These are phyloP conservation scores for Struthidea cinerea DNA, from an alignment of 2,113 vertebrate species.

Conservation along the genomic window DNA sequence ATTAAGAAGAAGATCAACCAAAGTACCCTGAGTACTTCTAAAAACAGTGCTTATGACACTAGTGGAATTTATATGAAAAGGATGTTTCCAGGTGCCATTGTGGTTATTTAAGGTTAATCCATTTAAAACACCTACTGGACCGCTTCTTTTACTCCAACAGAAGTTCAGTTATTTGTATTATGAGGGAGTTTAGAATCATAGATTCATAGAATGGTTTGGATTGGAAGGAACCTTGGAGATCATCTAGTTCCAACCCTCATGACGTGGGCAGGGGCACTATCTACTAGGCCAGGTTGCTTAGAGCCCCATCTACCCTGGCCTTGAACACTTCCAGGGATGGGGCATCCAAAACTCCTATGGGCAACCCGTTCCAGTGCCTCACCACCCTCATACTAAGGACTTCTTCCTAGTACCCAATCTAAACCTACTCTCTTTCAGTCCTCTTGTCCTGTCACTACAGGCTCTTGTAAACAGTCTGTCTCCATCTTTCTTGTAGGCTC, in stretches of 20 bases:
- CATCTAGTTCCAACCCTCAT: background rate
- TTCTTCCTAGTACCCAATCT: background rate
- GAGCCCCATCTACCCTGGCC: background rate
- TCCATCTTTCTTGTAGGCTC: background rate
- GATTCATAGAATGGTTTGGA: background rate
- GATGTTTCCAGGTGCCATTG: background rate
- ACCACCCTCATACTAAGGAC: background rate
- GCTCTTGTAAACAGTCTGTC: background rate
- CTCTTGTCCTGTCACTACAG: background rate
- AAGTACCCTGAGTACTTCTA: background rate
- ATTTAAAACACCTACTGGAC: background rate
- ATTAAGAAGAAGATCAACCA: background rate
- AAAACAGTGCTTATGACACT: background rate
- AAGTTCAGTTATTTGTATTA: background rate
- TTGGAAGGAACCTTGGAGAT: background rate
- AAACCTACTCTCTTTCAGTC: background rate
- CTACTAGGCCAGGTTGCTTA: background rate
- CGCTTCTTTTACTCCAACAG: background rate
- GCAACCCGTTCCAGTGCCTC: background rate
- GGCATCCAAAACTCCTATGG: accelerated
- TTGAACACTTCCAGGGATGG: background rate
- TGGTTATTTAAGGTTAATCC: background rate
- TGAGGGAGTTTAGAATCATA: background rate
- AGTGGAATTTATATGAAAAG: background rate
- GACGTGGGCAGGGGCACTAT: background rate